Base-by-base conservation (phyloP, 2,113 vertebrate species). In the Myiozetetes cayanensis region DNA sequence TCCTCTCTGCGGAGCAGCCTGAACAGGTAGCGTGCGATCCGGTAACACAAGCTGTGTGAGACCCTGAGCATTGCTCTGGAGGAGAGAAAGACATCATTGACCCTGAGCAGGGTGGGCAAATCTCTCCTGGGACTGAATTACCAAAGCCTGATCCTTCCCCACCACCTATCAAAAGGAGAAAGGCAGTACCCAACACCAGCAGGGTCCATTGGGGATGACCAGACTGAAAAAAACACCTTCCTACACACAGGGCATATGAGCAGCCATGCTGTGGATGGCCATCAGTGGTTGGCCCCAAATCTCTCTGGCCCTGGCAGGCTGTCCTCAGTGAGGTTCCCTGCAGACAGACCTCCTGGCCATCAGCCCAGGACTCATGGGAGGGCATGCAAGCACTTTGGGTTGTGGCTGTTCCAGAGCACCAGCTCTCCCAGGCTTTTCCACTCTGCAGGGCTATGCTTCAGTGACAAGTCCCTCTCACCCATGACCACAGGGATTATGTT, bases 11-110 rank as follows among this genome's bases (percentile, higher is more conserved):
- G 8, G 30, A 89, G 79, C 39, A 83, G 55, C 25, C 43, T 56
- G 58, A 65, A 79, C 43, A 88, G 35, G 85, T 80, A 56, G 35
- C 43, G 49, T 2, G 67, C 85, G 21, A 88, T 43, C 24, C 67
- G 67, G 35, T 49, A 88, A 56, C 67, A 72, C 67, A 72, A 35
- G 43, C 58, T 4, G 25, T 27, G 20, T 22, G 85, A 88, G 49
- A 31, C 25, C 25, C 43, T 79, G 58, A 56, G 35, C 35, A 72
- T 88, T 35, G 63, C 8, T 37, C 79, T 90, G 65, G 30, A 56
- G 25, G 27, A 35, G 20, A 70, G 31, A 75, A 76, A 49, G 31
- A 16, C 21, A 49, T 31, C 0, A 0, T 27, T 0, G 1, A 15
- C 55, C 31, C 31, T 47, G 41, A 49, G 55, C 35, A 50, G 14